Evolutionary conservation across 1,140 invertebrate species (phyloP).

Genomic region (Scaptomyza hsui): DNA sequence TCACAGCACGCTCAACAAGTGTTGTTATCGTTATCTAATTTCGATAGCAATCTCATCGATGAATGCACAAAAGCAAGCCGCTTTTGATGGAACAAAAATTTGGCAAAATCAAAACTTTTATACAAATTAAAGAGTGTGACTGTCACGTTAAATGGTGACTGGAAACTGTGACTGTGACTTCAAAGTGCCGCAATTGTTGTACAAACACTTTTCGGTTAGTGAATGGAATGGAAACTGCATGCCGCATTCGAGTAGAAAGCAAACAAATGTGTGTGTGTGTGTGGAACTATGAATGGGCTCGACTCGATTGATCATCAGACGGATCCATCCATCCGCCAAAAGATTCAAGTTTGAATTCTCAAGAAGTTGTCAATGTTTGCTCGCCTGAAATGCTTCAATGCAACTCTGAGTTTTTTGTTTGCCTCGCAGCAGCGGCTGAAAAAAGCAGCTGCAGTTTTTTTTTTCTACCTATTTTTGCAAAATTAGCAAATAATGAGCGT

Average conservation of each 20-base stretch:
- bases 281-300: conserved; percentile 73
- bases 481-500: conserved; percentile 8
- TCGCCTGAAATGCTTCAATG: conserved; percentile 70
- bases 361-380: conserved; percentile 81
- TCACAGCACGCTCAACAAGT: conserved; percentile 70
- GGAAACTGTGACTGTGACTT: conserved; percentile 27
- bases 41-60: conserved; percentile 34
- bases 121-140: conserved; percentile 53
- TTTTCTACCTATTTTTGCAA: conserved; percentile 52
- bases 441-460: conserved; percentile 10
- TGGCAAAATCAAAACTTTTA: conserved; percentile 57
- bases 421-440: conserved; percentile 1
- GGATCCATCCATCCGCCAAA: conserved; percentile 63
- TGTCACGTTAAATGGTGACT: not conserved
- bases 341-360: conserved; percentile 56
- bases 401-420: conserved; percentile 49
- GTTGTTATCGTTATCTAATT: conserved; percentile 70
- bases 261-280: conserved; percentile 42
- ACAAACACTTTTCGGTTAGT: conserved; percentile 57
- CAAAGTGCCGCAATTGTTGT: conserved; percentile 61
- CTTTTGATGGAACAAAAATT: too few species aligned
- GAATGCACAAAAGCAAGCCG: conserved; percentile 26
- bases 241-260: conserved; percentile 68
- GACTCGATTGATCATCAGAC: conserved; percentile 2
- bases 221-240: conserved; percentile 41